Conservation (phyloP, 2,113 vertebrate species). For the Scopus umbretta region DNA sequence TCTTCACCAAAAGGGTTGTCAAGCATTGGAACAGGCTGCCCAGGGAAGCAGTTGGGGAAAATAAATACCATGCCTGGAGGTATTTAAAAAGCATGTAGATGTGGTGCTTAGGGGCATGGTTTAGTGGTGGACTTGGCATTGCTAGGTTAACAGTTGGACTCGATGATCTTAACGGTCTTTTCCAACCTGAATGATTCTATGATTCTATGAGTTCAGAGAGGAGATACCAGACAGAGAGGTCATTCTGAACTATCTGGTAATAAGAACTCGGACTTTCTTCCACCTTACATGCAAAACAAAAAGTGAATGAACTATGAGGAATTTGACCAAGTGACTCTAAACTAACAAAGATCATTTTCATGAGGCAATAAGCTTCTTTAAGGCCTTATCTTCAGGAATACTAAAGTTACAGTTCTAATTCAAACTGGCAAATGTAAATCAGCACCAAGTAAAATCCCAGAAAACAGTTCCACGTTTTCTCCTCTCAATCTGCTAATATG, state of each 20-base stretch:
- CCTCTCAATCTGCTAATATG: neutral
- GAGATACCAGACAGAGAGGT: neutral
- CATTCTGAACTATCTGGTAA: neutral
- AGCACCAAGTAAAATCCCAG: neutral
- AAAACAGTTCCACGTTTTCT: neutral
- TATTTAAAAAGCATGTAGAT: accelerated
- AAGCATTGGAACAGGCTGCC: neutral
- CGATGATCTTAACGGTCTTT: neutral
- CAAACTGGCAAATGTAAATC: neutral
- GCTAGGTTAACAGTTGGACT: neutral
- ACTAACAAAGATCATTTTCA: neutral
- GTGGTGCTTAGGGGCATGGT: neutral
- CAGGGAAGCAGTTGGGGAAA: neutral
- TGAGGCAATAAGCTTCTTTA: neutral
- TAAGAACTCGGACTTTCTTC: neutral
- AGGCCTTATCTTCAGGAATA: neutral
- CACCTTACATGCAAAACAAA: neutral
- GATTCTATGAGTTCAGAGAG: neutral
- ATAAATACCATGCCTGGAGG: neutral
- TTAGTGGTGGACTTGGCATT: neutral
- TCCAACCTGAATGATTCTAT: neutral
- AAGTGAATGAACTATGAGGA: neutral
- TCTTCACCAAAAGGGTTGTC: neutral
- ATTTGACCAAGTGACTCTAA: neutral
- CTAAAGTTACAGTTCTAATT: neutral